Evolutionary conservation across 1,140 invertebrate species (phyloP).

Genomic region (Telenomus remus): DNA sequence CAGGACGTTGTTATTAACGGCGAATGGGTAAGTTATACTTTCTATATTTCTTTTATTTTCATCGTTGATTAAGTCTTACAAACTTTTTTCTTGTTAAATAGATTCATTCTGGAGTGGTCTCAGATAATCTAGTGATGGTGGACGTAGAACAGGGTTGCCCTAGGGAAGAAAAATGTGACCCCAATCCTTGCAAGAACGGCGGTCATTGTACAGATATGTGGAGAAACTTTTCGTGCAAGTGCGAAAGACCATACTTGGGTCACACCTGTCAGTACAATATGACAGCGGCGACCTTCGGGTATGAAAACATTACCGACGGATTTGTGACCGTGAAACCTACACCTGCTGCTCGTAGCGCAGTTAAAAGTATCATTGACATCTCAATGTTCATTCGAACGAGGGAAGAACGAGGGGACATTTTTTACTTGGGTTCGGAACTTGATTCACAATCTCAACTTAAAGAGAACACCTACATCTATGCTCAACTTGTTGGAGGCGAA

Average conservation of each 20-base stretch:
- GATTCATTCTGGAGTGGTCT: conserved; percentile 65
- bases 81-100: conserved; percentile 16
- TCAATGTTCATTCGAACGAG: conserved; percentile 94
- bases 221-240: conserved; percentile 90
- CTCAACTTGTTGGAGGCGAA: conserved; percentile 85
- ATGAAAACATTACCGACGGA: conserved; percentile 85
- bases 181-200: conserved; percentile 90
- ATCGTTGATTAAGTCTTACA: not conserved
- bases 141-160: conserved; percentile 84
- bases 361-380: conserved; percentile 88
- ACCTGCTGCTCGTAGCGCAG: conserved; percentile 80
- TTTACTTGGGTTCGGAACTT: conserved; percentile 88
- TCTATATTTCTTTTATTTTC: not conserved
- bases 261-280: conserved; percentile 91
- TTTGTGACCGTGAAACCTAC: conserved; percentile 83
- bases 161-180: conserved; percentile 86
- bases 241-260: conserved; percentile 90
- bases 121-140: conserved; percentile 72
- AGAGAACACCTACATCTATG: conserved; percentile 84
- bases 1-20: conserved; percentile 92
- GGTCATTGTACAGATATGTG: conserved; percentile 93
- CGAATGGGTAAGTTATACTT: conserved; percentile 78
- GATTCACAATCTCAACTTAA: conserved; percentile 67
- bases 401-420: conserved; percentile 87
- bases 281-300: conserved; percentile 92